These are phyloP conservation scores for Fragum whitleyi DNA, from an alignment of 2,888 invertebrate species.

Conservation along the genomic window DNA sequence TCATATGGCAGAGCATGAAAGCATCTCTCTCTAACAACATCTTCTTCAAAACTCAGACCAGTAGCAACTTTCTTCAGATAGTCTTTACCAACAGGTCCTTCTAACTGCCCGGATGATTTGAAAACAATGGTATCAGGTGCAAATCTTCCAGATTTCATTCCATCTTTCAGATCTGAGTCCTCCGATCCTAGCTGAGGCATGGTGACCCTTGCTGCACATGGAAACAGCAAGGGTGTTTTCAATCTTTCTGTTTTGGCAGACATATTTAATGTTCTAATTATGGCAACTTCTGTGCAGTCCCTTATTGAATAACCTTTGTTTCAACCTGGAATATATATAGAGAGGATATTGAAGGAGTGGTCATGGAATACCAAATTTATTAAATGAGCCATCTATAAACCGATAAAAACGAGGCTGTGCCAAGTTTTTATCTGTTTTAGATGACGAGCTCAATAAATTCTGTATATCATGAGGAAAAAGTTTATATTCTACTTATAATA, in stretches of 20 bases:
- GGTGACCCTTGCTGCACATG: conserved; percentile 80
- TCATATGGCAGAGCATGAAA: conserved; percentile 83
- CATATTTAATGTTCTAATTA: conserved; percentile 10
- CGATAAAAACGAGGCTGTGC: too few relatives aligned
- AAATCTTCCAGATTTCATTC: conserved; percentile 50
- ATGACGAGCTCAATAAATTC: too few relatives aligned
- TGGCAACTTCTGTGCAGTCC: neutral
- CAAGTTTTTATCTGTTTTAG: too few relatives aligned
- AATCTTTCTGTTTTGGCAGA: conserved; percentile 56
- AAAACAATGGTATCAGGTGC: conserved; percentile 67
- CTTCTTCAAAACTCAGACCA: conserved; percentile 82
- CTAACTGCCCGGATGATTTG: conserved; percentile 47
- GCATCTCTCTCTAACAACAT: conserved; percentile 82
- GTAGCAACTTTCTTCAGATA: conserved; percentile 79
- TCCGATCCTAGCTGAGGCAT: conserved; percentile 80
- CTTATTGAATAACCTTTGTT: too few relatives aligned
- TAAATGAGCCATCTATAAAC: too few relatives aligned
- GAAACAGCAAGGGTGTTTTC: conserved; percentile 75
- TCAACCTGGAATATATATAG: too few relatives aligned
- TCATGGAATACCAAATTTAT: too few relatives aligned
- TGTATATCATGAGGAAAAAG: too few relatives aligned
- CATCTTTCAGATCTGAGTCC: conserved; percentile 68
- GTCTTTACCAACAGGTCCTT: conserved; percentile 70
- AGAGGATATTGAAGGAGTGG: too few relatives aligned
- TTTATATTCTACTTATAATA: too few relatives aligned